Percentiles rank a stretch among this genome's conserved stretches.
phyloP scores from a whole-genome alignment of 2,113 vertebrate genomes.

The Oreochromis aureus region DNA sequence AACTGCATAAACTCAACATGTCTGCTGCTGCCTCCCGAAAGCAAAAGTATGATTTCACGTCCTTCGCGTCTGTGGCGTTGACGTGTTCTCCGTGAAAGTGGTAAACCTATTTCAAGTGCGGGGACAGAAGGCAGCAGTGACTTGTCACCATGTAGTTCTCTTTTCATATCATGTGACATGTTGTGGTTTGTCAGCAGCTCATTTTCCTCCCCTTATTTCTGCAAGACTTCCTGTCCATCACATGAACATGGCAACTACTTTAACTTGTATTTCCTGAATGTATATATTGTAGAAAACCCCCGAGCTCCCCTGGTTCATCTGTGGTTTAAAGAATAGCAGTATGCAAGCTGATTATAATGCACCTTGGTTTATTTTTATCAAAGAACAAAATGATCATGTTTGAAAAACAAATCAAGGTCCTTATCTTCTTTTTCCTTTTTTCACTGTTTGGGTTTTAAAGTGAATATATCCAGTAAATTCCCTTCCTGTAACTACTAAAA shows the following conservation, averaged over 20 bases:
- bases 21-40: not conserved
- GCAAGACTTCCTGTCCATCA: slow-evolving; percentile 67
- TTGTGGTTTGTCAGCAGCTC: slow-evolving; percentile 62
- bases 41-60: not conserved
- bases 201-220: slow-evolving; percentile 54
- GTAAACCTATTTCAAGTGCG: not conserved
- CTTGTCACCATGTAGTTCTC: slow-evolving; percentile 48
- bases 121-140: slow-evolving; percentile 30
- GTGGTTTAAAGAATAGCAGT: not conserved
- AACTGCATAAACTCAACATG: not conserved
- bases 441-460: not conserved
- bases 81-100: slow-evolving; percentile 2
- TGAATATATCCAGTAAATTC: not conserved
- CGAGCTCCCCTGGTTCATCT: not conserved
- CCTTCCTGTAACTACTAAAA: not conserved
- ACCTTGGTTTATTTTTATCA: not conserved
- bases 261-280: slow-evolving; percentile 39
- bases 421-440: not conserved
- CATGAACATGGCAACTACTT: slow-evolving; percentile 32
- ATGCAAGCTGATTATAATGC: not conserved
- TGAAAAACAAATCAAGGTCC: not conserved
- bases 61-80: not conserved
- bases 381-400: not conserved
- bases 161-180: slow-evolving; percentile 68
- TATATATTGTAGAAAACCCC: not conserved